phyloP scores from a whole-genome alignment of 2,797 vertebrate species.

The Emydoidea blandingii region DNA sequence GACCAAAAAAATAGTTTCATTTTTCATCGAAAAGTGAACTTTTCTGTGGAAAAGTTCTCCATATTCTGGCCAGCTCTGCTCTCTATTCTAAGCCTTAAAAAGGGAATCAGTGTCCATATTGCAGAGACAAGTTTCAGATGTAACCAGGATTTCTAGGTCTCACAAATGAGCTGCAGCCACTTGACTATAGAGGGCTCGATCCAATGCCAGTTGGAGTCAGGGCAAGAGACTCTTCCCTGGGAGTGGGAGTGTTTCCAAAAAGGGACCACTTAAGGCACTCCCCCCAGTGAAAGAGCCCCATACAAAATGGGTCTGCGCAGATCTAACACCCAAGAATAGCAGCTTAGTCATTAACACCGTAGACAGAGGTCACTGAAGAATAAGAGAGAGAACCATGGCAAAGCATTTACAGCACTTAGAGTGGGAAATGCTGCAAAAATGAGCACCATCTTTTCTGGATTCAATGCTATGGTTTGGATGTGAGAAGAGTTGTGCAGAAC shows the following conservation, averaged over 20 bases:
- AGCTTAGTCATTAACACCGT: not conserved
- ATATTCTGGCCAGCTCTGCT: too few species aligned
- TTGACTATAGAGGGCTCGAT: not conserved
- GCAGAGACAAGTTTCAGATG: not conserved
- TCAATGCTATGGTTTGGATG: accelerated
- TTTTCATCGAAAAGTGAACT: not conserved
- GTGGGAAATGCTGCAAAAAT: not conserved
- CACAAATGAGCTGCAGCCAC: not conserved
- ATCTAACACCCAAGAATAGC: not conserved
- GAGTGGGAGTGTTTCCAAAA: not conserved
- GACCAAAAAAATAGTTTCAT: not conserved
- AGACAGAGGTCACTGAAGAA: not conserved
- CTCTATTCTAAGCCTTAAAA: not conserved
- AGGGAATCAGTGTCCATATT: not conserved
- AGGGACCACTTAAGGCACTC: not conserved
- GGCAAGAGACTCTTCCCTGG: not conserved
- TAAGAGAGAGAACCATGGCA: not conserved
- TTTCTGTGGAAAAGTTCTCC: not conserved
- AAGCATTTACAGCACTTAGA: not conserved
- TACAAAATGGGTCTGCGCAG: too few species aligned
- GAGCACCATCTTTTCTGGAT: accelerated
- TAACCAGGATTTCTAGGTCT: not conserved
- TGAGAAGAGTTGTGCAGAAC: not conserved
- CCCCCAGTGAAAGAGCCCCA: too few species aligned
- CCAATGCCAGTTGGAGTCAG: not conserved